Evolutionary conservation across 2,888 invertebrate species (phyloP).

Genomic region (Acrobasis repandana): DNA sequence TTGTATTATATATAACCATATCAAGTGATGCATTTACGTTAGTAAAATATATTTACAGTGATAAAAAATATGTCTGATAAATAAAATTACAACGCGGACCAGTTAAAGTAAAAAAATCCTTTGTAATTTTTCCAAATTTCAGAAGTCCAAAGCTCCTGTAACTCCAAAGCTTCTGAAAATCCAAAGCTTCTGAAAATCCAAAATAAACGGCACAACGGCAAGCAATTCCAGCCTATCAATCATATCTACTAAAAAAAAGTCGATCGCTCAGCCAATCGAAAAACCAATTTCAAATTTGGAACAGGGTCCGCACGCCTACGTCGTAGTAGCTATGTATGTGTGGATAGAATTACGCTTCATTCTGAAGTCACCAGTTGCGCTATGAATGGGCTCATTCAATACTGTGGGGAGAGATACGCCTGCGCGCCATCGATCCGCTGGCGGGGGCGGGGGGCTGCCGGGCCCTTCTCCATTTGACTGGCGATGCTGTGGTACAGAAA

Average conservation of each 20-base stretch:
- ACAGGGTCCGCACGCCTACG: slow-evolving; percentile 37
- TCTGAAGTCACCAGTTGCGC: slow-evolving; percentile 70
- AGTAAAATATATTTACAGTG: too few relatives aligned
- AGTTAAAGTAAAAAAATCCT: too few relatives aligned
- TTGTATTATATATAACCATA: too few relatives aligned
- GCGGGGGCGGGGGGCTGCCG: slow-evolving; percentile 36
- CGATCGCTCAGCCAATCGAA: slow-evolving; percentile 35
- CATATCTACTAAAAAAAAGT: slow-evolving; percentile 32
- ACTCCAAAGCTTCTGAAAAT: neutral
- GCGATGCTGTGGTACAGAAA: neutral
- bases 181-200: neutral
- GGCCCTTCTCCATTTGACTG: slow-evolving; percentile 34
- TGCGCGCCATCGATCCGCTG: slow-evolving; percentile 62
- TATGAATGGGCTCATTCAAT: slow-evolving; percentile 75
- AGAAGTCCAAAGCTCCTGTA: slow-evolving; percentile 19
- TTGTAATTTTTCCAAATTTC: neutral
- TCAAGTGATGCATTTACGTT: too few relatives aligned
- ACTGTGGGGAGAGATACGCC: slow-evolving; percentile 52
- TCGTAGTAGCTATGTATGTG: slow-evolving; percentile 34
- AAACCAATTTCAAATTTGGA: slow-evolving; percentile 39
- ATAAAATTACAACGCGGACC: too few relatives aligned
- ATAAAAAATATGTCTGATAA: too few relatives aligned
- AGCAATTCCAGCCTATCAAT: slow-evolving; percentile 33
- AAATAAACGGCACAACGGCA: slow-evolving; percentile 18
- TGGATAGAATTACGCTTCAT: slow-evolving; percentile 45